Conservation (phyloP, 1,140 invertebrate genomes). For the Drosophila mauritiana region DNA sequence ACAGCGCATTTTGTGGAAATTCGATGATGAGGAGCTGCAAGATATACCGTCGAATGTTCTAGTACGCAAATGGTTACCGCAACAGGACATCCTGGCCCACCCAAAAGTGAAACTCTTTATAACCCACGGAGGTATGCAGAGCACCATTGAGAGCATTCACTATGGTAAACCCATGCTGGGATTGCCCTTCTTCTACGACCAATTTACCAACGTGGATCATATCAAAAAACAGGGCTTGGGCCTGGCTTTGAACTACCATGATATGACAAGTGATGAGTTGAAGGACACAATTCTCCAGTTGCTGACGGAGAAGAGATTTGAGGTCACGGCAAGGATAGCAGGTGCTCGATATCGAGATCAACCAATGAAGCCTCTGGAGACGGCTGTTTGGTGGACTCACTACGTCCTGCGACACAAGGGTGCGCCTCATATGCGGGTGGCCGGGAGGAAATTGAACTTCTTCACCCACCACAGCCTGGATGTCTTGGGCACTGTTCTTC, state of each 20-base stretch:
- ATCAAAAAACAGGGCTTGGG: constrained; percentile 86
- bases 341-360: constrained; percentile 86
- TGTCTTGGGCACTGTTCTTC: constrained; percentile 16
- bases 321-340: constrained; percentile 53
- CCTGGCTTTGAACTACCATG: constrained; percentile 28
- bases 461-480: constrained; percentile 56
- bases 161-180: constrained; percentile 51
- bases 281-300: constrained; percentile 14
- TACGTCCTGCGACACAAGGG: constrained; percentile 85
- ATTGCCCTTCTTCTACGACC: constrained; percentile 58
- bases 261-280: constrained; percentile 17
- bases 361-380: constrained; percentile 85
- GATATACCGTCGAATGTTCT: constrained; percentile 87
- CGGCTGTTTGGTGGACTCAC: constrained; percentile 87
- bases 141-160: constrained; percentile 85
- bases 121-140: constrained; percentile 86
- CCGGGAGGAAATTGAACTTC: constrained; percentile 58
- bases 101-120: constrained; percentile 85
- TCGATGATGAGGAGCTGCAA: constrained; percentile 75
- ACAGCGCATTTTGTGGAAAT: constrained; percentile 86
- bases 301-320: constrained; percentile 37
- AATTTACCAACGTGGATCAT: constrained; percentile 51
- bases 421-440: constrained; percentile 84
- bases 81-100: constrained; percentile 85
- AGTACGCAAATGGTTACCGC: constrained; percentile 86